Evolutionary conservation across 2,113 vertebrate species (phyloP), one percentile per base, ranked within the genome.

Genomic region (Apodemus speciosus): DNA sequence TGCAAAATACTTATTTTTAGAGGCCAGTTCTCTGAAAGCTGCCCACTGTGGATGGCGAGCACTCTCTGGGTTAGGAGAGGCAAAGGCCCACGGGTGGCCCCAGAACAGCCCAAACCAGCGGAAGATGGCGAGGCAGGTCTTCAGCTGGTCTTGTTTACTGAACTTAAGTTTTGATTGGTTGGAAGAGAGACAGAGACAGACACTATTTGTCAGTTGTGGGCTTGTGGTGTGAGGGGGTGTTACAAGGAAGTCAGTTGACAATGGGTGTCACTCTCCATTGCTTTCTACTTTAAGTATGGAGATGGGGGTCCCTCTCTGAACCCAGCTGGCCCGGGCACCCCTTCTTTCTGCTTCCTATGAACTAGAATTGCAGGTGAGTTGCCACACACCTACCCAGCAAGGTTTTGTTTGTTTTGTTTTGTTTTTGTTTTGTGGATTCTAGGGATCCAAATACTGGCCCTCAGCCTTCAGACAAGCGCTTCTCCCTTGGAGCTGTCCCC

Each of bases 1-100:
- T 96, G 97, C 89, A 93, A 81, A 93, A 77, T 23, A 77, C 93
- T 92, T 97, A 96, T 97, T 97, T 97, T 97, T 97, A 94, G 95
- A 96, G 94, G 91, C 94, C 95, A 64, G 1, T 49, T 96, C 94
- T 49, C 88, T 4, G 58, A 87, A 72, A 84, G 91, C 95, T 96
- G 91, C 93, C 96, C 93, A 91, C 94, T 92, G 84, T 7, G 64
- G 83, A 79, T 75, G 56, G 56, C 53, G 13, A 64, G 79, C 87
- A 69, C 58, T 84, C 58, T 0, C 13, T 87, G 75, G 93, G 81
- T 89, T 51, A 85, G 64, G 85, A 51, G 76, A 62, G 49, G 18
- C 76, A 4, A 46, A 56, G 3, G 90, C 75, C 46, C 2, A 30
- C 10, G 18, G 3, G 21, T 58, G 69, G 25, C 66, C 15, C 66